Evolutionary conservation across 2,797 vertebrate genomes (phyloP).

Genomic region (Hirundo rustica): DNA sequence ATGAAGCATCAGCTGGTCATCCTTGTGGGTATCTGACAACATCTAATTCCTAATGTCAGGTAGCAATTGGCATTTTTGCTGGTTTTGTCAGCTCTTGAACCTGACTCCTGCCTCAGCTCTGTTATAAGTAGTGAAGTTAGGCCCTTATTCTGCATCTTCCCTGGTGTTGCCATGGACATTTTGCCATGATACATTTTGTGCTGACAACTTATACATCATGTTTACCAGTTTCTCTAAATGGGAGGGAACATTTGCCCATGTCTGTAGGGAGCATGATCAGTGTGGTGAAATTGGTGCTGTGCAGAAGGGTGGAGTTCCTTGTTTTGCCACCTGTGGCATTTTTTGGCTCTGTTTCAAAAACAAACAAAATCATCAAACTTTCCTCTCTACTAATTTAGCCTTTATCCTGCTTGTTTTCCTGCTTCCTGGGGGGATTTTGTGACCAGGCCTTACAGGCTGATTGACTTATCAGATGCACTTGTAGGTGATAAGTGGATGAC

Average conservation of each 20-base stretch:
- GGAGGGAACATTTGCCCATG: background rate
- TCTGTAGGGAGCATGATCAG: background rate
- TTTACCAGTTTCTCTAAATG: background rate
- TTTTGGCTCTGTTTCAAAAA: background rate
- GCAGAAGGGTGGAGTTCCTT: background rate
- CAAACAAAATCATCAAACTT: background rate
- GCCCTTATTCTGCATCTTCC: background rate
- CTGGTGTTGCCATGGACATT: background rate
- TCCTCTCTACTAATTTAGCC: background rate
- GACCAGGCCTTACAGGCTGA: background rate
- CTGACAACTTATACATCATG: background rate
- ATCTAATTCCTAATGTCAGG: background rate
- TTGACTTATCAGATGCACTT: background rate
- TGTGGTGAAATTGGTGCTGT: background rate
- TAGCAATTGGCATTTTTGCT: background rate
- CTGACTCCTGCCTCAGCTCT: background rate
- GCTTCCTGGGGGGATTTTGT: background rate
- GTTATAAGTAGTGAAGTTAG: background rate
- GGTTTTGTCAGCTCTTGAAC: background rate
- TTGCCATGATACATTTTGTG: background rate
- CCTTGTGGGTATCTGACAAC: background rate
- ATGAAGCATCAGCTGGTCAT: background rate
- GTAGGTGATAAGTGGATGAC: background rate
- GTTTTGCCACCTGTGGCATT: background rate
- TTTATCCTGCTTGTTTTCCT: background rate